Evolutionary conservation across 2,888 invertebrate species (phyloP), one percentile per base, ranked within the genome.

Genomic region (Apantesis nais): DNA sequence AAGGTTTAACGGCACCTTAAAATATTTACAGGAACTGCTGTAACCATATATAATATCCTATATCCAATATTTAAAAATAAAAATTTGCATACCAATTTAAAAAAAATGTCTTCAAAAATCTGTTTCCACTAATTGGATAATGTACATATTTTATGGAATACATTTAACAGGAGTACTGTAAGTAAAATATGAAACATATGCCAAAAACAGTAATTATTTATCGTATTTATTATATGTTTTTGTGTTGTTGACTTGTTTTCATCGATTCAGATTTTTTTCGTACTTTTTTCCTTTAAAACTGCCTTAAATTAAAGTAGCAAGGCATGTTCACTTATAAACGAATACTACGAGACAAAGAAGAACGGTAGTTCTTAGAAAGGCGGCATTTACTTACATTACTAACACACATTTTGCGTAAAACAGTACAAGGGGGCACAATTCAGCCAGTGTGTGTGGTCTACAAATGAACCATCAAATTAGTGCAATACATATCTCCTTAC

Each of bases 401-500:
- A 65, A 34, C 34, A 66, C n/a, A 55, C 31, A 65, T 65, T n/a
- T 64, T 37, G 31, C 25, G 16, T 29, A 16, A 37, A 39, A 5
- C 52, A 19, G 25, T 66, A 58, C 9, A n/a, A 1, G 37, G 16
- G n/a, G 25, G 37, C 55, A 52, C 19, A 37, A 25, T 58, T 66
- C 52, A 58, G 25, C 25, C 25, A 29, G 55, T 12, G 61, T 74
- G 82, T 78, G 81, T 80, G 82, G 80, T 72, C 80, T 76, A 68
- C 74, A 71, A 81, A 75, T 78, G 75, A 74, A 71, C 74, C 71
- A 68, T 74, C 74, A 76, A 81, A 83, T 82, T 80, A 78, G 71
- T 76, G 75, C 72, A 76, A 64, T 74, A 75, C 76, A 79, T 78
- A 83, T 83, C 82, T 79, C 71, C 75, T 83, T 77, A 78, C 75